Base-by-base conservation (phyloP, 2,113 vertebrate genomes). In the Rynchops niger region DNA sequence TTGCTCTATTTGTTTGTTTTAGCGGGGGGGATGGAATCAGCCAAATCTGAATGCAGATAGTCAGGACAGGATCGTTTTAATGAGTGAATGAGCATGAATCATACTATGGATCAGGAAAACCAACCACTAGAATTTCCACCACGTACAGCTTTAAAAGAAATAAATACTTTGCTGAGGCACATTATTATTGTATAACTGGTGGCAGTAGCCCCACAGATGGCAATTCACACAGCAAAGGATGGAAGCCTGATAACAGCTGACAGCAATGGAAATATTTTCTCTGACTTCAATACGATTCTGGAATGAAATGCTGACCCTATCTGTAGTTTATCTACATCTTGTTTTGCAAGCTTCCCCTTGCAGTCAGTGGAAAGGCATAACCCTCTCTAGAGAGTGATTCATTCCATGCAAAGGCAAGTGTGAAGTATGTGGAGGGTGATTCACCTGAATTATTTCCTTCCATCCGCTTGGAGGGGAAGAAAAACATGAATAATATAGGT, bases 361-460 rank as follows among this genome's bases (percentile, higher is more conserved):
- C 40, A 80, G 23, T 23, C 45, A 71, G 56, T 3, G 4, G 30
- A 56, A 89, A 58, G n/a, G 14, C 32, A 71, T 4, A 81, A 23
- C 4, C 17, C 40, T 86, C 52, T 82, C n/a, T 38, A 23, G 47
- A 82, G 47, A 71, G 32, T 89, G 83, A 94, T 23, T 91, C 42
- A 89, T 47, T 81, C 11, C 50, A 59, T 78, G 29, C n/a, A 78
- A 81, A 91, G n/a, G 11, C 38, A 92, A 74, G 29, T 32, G 30
- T 79, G 40, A 78, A 70, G 4, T 67, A 66, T 50, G 20, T 36
- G 70, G 19, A 78, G 9, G 15, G 36, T 95, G 93, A 95, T 94
- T 96, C 95, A 95, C 73, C 47, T 86, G n/a, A 85, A 73, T 74
- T 69, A 63, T 74, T 87, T 71, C 18, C 12, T 89, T 84, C 56